phyloP scores from a whole-genome alignment of 2,888 invertebrate species.

The Ethmia dodecea region DNA sequence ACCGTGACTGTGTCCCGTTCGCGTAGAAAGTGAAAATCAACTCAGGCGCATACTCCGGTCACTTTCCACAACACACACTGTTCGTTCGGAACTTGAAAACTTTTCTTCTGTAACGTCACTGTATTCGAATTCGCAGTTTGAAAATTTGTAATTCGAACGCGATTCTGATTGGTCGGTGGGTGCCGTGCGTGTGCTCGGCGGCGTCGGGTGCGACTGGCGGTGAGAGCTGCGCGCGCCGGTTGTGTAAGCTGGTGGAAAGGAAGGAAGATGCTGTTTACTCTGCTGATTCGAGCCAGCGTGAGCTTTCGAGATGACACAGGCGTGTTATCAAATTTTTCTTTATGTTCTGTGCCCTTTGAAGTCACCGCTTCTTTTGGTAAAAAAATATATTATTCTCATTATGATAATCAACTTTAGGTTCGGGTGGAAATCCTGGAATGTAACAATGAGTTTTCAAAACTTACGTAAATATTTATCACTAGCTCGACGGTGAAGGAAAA shows the following conservation, averaged over 20 bases:
- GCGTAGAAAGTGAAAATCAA: slow-evolving; percentile 67
- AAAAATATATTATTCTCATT: too few relatives aligned
- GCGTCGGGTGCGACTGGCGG: slow-evolving; percentile 51
- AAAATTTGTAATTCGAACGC: slow-evolving; percentile 37
- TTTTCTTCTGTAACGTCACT: background rate
- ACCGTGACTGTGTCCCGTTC: slow-evolving; percentile 58
- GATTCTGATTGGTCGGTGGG: slow-evolving; percentile 24
- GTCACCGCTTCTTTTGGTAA: too few relatives aligned
- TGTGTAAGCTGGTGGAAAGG: slow-evolving; percentile 1
- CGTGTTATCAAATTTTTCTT: too few relatives aligned
- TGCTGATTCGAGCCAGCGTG: too few relatives aligned
- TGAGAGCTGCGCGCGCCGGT: slow-evolving; percentile 6
- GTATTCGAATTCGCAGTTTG: slow-evolving; percentile 28
- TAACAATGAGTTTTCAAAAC: too few relatives aligned
- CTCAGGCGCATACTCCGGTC: slow-evolving; percentile 54
- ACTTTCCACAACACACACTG: slow-evolving; percentile 55
- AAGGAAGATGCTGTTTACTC: too few relatives aligned
- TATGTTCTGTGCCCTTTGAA: too few relatives aligned
- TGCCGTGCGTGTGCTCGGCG: slow-evolving; percentile 30
- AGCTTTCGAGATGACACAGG: too few relatives aligned
- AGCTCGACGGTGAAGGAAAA: too few relatives aligned
- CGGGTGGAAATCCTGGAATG: too few relatives aligned
- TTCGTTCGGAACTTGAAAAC: slow-evolving; percentile 26
- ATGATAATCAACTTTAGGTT: too few relatives aligned
- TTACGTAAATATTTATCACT: too few relatives aligned